phyloP scores from a whole-genome alignment of 2,113 vertebrate species.

The Pardalotus punctatus region DNA sequence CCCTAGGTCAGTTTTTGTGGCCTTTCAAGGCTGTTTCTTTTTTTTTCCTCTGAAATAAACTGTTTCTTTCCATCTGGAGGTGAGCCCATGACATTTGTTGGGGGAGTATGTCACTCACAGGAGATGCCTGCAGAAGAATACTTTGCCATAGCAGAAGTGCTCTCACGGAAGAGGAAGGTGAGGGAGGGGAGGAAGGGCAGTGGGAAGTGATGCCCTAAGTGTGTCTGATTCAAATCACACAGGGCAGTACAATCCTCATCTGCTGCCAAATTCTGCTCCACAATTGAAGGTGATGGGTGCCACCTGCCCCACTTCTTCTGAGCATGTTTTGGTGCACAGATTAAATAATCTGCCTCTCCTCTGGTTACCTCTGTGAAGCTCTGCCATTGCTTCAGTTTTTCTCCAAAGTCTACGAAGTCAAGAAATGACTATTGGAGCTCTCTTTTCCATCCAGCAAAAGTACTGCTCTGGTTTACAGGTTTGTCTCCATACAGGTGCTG shows the following conservation, averaged over 20 bases:
- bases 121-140: neutral
- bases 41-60: neutral
- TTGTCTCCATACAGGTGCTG: neutral
- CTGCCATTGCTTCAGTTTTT: neutral
- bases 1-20: neutral
- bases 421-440: neutral
- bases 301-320: neutral
- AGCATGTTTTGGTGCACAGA: neutral
- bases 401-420: neutral
- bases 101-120: neutral
- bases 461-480: neutral
- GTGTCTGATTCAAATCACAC: accelerated
- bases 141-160: neutral
- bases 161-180: neutral
- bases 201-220: neutral
- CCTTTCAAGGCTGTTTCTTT: neutral
- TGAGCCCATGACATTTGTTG: neutral
- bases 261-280: neutral
- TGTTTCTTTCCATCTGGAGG: neutral
- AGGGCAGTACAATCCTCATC: neutral
- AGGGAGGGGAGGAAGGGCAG: neutral
- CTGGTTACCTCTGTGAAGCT: neutral
- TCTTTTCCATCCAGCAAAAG: neutral
- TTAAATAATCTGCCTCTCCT: neutral
- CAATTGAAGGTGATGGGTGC: neutral